Conservation (phyloP, 2,888 invertebrate genomes). For the Acleris cristana region DNA sequence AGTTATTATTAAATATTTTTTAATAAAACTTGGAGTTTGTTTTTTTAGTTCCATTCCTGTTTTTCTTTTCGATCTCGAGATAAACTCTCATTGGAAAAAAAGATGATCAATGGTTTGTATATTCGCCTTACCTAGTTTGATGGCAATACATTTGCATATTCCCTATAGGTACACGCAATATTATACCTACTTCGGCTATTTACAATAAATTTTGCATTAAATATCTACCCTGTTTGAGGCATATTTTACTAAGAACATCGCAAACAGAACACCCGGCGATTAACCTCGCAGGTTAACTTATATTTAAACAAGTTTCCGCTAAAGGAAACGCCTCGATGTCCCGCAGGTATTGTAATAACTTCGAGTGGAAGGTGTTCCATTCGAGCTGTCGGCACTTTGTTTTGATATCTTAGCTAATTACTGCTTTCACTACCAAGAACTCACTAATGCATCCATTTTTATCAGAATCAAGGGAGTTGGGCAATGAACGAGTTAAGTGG, state of each 20-base stretch:
- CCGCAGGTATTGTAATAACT: conserved; percentile 30
- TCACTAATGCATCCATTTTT: no score
- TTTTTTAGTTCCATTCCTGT: no score
- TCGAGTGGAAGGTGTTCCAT: conserved; percentile 34
- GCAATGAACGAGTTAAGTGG: conserved; percentile 35
- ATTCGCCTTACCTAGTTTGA: no score
- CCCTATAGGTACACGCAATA: no score
- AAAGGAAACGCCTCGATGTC: conserved; percentile 28
- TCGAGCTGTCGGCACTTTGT: conserved; percentile 45
- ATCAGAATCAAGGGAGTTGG: no score
- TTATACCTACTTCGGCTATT: not conserved
- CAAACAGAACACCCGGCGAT: conserved; percentile 15
- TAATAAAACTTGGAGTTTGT: no score
- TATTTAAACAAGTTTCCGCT: conserved; percentile 32
- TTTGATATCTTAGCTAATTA: conserved; percentile 49
- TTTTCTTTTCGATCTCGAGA: no score
- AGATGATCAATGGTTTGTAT: no score
- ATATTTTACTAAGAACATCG: conserved; percentile 4
- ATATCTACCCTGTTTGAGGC: not conserved
- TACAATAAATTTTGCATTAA: not conserved
- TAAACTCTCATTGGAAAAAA: no score
- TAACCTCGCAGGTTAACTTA: conserved; percentile 28
- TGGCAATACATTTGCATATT: no score
- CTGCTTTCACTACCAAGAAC: no score
- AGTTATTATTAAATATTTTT: no score